Conservation (phyloP, 2,888 invertebrate genomes). For the Eumacrocentrus americanus region DNA sequence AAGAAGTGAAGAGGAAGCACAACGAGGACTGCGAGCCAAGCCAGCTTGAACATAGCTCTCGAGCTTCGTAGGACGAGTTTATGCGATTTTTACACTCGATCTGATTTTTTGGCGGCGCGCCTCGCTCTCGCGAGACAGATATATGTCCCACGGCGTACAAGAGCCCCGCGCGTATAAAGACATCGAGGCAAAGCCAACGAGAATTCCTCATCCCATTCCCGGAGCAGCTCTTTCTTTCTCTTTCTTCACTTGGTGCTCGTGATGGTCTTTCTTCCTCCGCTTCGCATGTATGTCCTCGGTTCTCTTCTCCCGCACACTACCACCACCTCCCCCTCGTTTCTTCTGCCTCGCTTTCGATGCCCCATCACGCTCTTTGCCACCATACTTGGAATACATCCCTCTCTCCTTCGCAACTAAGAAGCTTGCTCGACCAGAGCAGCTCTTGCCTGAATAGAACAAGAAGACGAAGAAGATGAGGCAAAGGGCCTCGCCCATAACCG, state of each 20-base stretch:
- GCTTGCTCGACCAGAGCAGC: background rate
- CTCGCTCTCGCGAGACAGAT: conserved; percentile 60
- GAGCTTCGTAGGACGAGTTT: conserved; percentile 58
- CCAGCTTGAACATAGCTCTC: conserved; percentile 54
- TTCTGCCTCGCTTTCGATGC: conserved; percentile 42
- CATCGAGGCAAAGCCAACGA: conserved; percentile 61
- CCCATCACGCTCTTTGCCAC: conserved; percentile 56
- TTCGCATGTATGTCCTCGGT: conserved; percentile 9
- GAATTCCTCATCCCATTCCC: conserved; percentile 61
- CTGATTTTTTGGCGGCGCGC: conserved; percentile 62
- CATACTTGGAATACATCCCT: conserved; percentile 57
- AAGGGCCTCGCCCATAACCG: conserved; percentile 62
- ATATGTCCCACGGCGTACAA: conserved; percentile 60
- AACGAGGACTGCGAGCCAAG: conserved; percentile 37
- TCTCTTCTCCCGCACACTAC: conserved; percentile 23
- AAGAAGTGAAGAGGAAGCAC: conserved; percentile 18
- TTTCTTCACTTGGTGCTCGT: conserved; percentile 29
- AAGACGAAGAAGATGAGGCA: conserved; percentile 44
- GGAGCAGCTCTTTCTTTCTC: conserved; percentile 39
- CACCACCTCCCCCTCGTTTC: conserved; percentile 26
- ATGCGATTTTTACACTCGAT: conserved; percentile 62
- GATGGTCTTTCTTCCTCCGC: conserved; percentile 27
- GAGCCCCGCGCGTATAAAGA: conserved; percentile 61
- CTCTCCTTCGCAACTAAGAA: conserved; percentile 31
- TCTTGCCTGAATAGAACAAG: conserved; percentile 34